Conservation (phyloP, 64 coral and sea anemone species). For the Porites lutea region DNA sequence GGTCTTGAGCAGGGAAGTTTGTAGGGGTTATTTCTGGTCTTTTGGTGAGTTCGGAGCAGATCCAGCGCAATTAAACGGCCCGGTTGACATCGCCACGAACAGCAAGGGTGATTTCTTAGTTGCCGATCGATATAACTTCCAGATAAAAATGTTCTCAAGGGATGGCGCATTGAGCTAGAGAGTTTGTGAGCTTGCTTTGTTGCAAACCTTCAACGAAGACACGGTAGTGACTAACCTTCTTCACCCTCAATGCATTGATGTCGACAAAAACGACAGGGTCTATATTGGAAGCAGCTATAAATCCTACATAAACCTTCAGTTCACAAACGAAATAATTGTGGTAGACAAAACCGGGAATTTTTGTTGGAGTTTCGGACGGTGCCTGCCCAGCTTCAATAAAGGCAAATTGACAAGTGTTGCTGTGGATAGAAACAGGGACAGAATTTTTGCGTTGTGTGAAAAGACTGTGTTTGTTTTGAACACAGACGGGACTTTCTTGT, state of each 20-base stretch:
- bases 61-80: slow-evolving; percentile 43
- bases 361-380: slow-evolving; percentile 66
- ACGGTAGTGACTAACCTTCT: slow-evolving; percentile 52
- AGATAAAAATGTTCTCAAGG: slow-evolving; percentile 73
- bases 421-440: slow-evolving; percentile 59
- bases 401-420: slow-evolving; percentile 67
- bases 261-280: slow-evolving; percentile 38
- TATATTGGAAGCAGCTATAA: slow-evolving; percentile 75
- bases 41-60: slow-evolving; percentile 60
- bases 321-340: slow-evolving; percentile 73
- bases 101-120: slow-evolving; percentile 73
- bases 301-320: slow-evolving; percentile 33
- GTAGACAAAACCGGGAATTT: slow-evolving; percentile 50
- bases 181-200: slow-evolving; percentile 60
- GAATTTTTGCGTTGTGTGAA: slow-evolving; percentile 59
- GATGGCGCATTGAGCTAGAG: slow-evolving; percentile 49
- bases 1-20: slow-evolving; percentile 61
- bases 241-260: slow-evolving; percentile 67
- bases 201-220: slow-evolving; percentile 46
- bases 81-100: slow-evolving; percentile 70
- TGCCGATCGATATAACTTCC: slow-evolving; percentile 50
- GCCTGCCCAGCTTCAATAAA: slow-evolving; percentile 6
- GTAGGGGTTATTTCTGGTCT: slow-evolving; percentile 61
- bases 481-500: slow-evolving; percentile 49
- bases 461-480: slow-evolving; percentile 51